Percentiles rank a stretch among this genome's conserved stretches.
phyloP scores from a whole-genome alignment of 2,888 invertebrate genomes.

The Luffia ferchaultella region DNA sequence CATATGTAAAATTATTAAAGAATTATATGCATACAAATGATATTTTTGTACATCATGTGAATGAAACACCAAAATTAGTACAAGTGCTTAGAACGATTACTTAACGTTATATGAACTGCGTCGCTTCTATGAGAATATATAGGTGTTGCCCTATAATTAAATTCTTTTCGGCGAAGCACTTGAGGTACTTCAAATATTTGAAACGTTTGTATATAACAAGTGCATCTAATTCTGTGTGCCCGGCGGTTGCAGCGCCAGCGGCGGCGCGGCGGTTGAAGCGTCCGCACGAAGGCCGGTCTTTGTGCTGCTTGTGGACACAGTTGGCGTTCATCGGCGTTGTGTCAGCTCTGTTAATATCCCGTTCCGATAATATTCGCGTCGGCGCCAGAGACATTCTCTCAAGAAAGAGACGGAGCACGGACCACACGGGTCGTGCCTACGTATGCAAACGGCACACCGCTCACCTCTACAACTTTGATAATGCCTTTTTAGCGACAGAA shows the following conservation, averaged over 20 bases:
- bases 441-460: not conserved
- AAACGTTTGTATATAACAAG: slow-evolving; percentile 27
- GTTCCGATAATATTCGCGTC: slow-evolving; percentile 45
- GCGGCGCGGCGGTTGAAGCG: slow-evolving; percentile 43
- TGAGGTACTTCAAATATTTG: slow-evolving; percentile 23
- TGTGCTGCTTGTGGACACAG: slow-evolving; percentile 55
- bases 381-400: slow-evolving; percentile 24
- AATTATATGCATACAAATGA: too few species aligned
- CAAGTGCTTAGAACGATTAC: not conserved
- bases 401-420: not conserved
- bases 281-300: slow-evolving; percentile 39
- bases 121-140: not conserved
- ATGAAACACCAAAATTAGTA: too few species aligned
- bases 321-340: slow-evolving; percentile 56
- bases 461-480: not conserved
- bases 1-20: too few species aligned
- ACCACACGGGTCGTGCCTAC: not conserved
- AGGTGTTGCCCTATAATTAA: not conserved
- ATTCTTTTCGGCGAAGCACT: slow-evolving; percentile 12
- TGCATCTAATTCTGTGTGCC: slow-evolving; percentile 27
- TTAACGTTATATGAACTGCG: not conserved
- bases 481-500: not conserved
- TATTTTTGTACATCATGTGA: too few species aligned
- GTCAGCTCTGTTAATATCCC: slow-evolving; percentile 61
- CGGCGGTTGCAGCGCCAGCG: slow-evolving; percentile 20